Base-by-base conservation (phyloP, 2,888 invertebrate species). In the Andricus quercusramuli region DNA sequence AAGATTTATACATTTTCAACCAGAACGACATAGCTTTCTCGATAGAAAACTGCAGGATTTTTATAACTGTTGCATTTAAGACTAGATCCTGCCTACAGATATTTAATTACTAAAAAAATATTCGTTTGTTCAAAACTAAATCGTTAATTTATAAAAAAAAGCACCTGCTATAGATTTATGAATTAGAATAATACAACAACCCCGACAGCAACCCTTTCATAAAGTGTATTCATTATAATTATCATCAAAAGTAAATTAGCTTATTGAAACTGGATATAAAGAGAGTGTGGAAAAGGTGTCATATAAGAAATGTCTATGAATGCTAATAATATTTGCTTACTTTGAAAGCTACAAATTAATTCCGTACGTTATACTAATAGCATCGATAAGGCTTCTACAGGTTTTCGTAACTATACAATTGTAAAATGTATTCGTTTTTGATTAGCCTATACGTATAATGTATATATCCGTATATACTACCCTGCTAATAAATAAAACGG, bases 291-390 rank as follows among this genome's bases (percentile, higher is more conserved):
- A 74, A 74, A 74, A 20, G 70, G 29, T 20, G 17, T 32, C 32
- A 56, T 4, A 74, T 5, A 74, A 74, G 56, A 56, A 74, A 32
- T 74, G 11, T 37, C 56, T 32, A n/a, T 37, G 13, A 74, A 32
- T 74, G 74, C 51, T 51, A 74, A 70, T 51, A 74, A 70, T 70
- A 44, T 32, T 74, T 32, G 13, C n/a, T 51, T 51, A 74, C 51
- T 56, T 56, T 56, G 32, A 56, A 37, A 32, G 74, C n/a, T 47
- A n/a, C 51, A 51, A 51, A 74, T 56, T 51, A 74, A 74, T 74
- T 74, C 32, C 32, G 29, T 70, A 25, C 29, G 29, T 56, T 74
- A 32, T n/a, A 51, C 51, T 74, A 56, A 74, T 74, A 74, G n/a
- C 56, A 13, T 11, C 20, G 70, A 74, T 74, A 56, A 51, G 56